A percentile compares a stretch with the other conserved stretches of the same genome.
Conservation (phyloP, 2,113 vertebrate genomes). For the Heloderma charlesbogerti region DNA sequence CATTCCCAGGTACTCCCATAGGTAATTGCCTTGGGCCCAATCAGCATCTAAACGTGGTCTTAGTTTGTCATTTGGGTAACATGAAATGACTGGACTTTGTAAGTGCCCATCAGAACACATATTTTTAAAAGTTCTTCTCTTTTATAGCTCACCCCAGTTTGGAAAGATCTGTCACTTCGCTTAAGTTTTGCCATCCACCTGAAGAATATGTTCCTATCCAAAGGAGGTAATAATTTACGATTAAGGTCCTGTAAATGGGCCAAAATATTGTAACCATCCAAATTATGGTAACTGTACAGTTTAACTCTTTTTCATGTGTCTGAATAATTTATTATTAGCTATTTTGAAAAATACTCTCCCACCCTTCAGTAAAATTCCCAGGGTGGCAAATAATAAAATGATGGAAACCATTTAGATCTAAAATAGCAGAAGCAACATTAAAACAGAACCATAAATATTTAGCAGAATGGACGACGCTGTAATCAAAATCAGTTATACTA, state of each 20-base stretch:
- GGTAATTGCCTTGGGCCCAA: neutral
- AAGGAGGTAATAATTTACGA: conserved; percentile 8
- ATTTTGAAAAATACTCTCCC: neutral
- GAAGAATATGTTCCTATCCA: neutral
- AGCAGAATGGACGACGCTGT: neutral
- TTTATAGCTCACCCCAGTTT: neutral
- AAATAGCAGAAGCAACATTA: neutral
- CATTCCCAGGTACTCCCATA: neutral
- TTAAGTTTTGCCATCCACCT: neutral
- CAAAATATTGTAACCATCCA: neutral
- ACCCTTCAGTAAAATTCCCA: neutral
- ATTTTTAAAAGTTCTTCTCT: neutral
- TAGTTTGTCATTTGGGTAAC: neutral
- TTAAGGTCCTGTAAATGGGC: neutral
- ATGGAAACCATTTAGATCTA: neutral
- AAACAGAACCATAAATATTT: neutral
- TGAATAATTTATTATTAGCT: neutral
- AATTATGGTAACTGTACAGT: neutral
- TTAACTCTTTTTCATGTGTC: neutral
- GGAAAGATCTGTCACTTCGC: neutral
- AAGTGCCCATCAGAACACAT: neutral
- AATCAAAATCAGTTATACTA: neutral
- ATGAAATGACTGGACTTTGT: neutral
- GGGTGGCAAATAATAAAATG: neutral
- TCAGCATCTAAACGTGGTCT: neutral